Evolutionary conservation across 2,888 invertebrate genomes (phyloP).

Genomic region (Trachelus iudaicus): DNA sequence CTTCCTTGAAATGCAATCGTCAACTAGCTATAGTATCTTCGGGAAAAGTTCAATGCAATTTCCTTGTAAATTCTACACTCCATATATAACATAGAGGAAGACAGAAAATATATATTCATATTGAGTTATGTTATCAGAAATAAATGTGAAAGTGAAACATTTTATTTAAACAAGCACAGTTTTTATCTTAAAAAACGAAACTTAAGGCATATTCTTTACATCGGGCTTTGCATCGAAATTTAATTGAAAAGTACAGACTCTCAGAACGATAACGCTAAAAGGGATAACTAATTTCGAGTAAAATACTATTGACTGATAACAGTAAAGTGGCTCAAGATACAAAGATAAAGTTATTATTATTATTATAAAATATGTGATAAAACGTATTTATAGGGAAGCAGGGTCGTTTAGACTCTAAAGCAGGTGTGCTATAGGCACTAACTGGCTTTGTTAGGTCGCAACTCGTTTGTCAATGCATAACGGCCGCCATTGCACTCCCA

Average conservation of each 20-base stretch:
- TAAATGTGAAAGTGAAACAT: neutral
- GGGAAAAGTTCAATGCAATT: neutral
- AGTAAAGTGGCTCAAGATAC: neutral
- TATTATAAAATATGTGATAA: neutral
- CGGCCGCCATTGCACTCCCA: conserved; percentile 27
- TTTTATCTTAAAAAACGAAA: no score
- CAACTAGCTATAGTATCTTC: neutral
- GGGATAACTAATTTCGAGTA: neutral
- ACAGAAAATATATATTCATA: neutral
- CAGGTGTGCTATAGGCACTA: neutral
- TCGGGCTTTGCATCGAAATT: neutral
- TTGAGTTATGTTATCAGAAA: neutral
- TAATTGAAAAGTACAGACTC: neutral
- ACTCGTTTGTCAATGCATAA: conserved; percentile 31
- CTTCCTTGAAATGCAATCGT: neutral
- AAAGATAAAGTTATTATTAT: neutral
- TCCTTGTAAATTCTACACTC: neutral
- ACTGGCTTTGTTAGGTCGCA: neutral
- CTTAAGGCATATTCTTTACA: no score
- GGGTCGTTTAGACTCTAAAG: neutral
- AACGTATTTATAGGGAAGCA: neutral
- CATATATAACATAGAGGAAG: neutral
- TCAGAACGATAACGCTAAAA: neutral
- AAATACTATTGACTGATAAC: neutral
- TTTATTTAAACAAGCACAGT: neutral